These are phyloP conservation scores for Congeria kusceri DNA, from an alignment of 2,888 invertebrate genomes.

Conservation along the genomic window DNA sequence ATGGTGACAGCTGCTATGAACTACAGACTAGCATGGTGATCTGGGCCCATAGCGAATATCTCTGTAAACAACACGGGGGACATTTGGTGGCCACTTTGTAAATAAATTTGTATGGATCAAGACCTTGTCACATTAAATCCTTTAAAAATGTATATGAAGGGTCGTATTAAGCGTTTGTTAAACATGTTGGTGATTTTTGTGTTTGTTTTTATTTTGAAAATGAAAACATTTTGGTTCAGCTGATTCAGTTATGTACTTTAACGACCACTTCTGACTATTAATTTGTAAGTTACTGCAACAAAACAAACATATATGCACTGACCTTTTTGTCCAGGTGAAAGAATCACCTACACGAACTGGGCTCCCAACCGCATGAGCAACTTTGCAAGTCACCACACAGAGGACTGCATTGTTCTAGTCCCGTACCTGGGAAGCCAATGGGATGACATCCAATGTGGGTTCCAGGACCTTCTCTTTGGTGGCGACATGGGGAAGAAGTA, in stretches of 20 bases:
- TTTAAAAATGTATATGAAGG: too few relatives aligned
- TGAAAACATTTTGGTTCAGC: too few relatives aligned
- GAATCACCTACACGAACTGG: conserved; percentile 48
- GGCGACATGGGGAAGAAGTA: too few relatives aligned
- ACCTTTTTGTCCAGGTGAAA: conserved; percentile 19
- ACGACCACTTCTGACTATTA: too few relatives aligned
- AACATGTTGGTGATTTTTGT: too few relatives aligned
- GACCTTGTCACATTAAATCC: too few relatives aligned
- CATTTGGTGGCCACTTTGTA: conserved; percentile 46
- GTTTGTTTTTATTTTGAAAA: too few relatives aligned
- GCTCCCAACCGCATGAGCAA: conserved; percentile 40
- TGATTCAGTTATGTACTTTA: too few relatives aligned
- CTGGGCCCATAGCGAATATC: conserved; percentile 37
- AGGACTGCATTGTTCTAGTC: conserved; percentile 49
- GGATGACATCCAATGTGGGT: conserved; percentile 60
- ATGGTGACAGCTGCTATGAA: conserved; percentile 42
- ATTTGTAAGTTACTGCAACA: too few relatives aligned
- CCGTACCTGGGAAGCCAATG: conserved; percentile 45
- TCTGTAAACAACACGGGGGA: conserved; percentile 29
- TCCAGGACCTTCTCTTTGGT: background rate
- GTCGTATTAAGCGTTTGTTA: too few relatives aligned
- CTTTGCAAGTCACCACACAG: conserved; percentile 22
- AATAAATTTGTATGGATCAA: too few relatives aligned
- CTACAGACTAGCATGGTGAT: conserved; percentile 3
- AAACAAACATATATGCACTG: too few relatives aligned